Percentiles rank a stretch among this genome's conserved stretches.
Conservation (phyloP, 2,888 invertebrate genomes). For the Drosophila lacicola region DNA sequence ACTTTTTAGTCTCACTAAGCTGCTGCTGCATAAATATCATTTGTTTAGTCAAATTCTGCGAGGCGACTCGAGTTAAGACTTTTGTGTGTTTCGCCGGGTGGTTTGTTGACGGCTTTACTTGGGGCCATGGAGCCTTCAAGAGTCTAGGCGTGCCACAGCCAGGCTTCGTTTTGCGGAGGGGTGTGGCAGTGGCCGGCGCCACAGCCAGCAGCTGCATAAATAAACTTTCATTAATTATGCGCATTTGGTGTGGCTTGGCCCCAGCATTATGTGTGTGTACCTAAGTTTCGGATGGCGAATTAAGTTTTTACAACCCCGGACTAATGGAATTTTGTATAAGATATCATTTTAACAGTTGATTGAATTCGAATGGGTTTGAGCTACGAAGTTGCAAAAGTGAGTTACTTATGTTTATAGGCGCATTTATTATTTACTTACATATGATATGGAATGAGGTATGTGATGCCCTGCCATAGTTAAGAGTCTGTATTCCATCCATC, state of each 20-base stretch:
- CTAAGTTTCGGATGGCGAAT: constrained; percentile 13
- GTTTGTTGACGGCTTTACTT: constrained; percentile 34
- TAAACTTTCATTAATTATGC: constrained; percentile 73
- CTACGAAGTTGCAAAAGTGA: too few relatives aligned
- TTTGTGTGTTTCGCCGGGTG: constrained; percentile 51
- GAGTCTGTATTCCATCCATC: too few relatives aligned
- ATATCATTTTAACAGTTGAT: constrained; percentile 35
- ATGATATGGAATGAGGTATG: too few relatives aligned
- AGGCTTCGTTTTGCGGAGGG: neutral
- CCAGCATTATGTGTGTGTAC: constrained; percentile 32
- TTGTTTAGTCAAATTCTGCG: constrained; percentile 62
- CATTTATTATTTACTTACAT: too few relatives aligned
- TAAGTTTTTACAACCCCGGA: neutral
- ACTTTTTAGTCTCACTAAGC: constrained; percentile 71
- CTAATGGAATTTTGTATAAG: constrained; percentile 63
- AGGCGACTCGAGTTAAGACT: constrained; percentile 52
- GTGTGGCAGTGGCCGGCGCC: neutral
- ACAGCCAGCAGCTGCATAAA: constrained; percentile 63
- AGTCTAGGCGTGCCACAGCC: constrained; percentile 15
- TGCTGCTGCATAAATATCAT: constrained; percentile 68
- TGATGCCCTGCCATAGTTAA: too few relatives aligned
- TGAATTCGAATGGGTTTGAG: constrained; percentile 19
- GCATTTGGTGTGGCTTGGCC: constrained; percentile 40
- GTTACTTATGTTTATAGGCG: neutral
- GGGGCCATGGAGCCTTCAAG: constrained; percentile 8